Evolutionary conservation across 1,140 invertebrate genomes (phyloP), one percentile per base, ranked within the genome.

Genomic region (Drosophila pseudoananassae): DNA sequence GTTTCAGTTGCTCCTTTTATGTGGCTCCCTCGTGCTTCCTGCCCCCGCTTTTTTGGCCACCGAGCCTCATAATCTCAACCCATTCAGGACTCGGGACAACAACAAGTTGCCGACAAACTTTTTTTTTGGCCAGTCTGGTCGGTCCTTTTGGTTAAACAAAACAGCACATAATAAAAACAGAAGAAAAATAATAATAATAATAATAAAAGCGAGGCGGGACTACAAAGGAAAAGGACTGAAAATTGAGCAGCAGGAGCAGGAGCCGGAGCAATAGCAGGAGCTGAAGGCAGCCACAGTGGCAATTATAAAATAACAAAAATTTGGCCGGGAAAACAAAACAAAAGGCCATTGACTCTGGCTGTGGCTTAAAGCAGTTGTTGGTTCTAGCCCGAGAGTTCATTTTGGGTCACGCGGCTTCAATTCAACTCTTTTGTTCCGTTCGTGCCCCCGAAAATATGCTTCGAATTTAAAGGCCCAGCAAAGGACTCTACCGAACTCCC

Each of bases 271-370:
- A 6, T 1, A 6, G 31, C 31, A 7, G 10, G 8, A 33, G 10
- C 14, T 8, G 3, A 25, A 36, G 59, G 33, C 51, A 55, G 43
- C 45, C 69, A 56, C 55, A 72, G 53, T 59, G 78, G 72, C 78
- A 81, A 70, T 70, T 70, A 70, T 70, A 70, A 70, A 70, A 70
- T 69, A 70, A 70, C 66, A 70, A 70, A 69, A 70, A 69, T 70
- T 43, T 70, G 43, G 64, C 64, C 63, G 45, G 63, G 46, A 66
- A 64, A 49, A 63, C 59, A 64, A 66, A 66, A 66, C 59, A 64
- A 66, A 52, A 45, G 66, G 66, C 50, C 66, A 69, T 69, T 70
- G 66, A 70, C 66, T 69, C 66, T 29, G 65, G 10, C 29, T 47
- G 46, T 45, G 49, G 51, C 52, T 70, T 56, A 56, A 69, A 38